A percentile compares a stretch with the other conserved stretches of the same genome.
phyloP scores from a whole-genome alignment of 1,140 invertebrate genomes.

The Lepidurus arcticus region DNA sequence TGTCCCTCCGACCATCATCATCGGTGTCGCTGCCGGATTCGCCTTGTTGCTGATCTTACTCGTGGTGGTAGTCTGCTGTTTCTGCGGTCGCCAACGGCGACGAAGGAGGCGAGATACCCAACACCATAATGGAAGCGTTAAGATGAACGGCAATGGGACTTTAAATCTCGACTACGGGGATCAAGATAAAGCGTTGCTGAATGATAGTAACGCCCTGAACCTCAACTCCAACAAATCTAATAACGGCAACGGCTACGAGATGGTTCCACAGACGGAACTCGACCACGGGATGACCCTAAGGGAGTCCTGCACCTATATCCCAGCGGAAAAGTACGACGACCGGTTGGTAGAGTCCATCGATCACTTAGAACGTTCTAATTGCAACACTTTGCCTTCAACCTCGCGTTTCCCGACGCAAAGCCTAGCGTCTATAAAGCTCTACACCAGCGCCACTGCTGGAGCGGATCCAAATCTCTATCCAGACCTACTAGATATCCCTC shows the following conservation, averaged over 20 bases:
- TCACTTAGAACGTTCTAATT: constrained; percentile 22
- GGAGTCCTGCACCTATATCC: constrained; percentile 28
- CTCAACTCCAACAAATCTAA: constrained; percentile 42
- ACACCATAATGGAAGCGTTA: constrained; percentile 27
- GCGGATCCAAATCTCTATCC: constrained; percentile 51
- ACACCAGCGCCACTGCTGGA: constrained; percentile 5
- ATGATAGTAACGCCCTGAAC: constrained; percentile 42
- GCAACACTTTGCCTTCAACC: constrained; percentile 30
- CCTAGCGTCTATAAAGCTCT: constrained; percentile 25
- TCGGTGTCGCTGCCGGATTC: constrained; percentile 29
- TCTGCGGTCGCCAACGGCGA: constrained; percentile 35
- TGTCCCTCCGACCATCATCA: constrained; percentile 24
- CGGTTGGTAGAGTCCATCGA: constrained; percentile 17
- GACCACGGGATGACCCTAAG: constrained; percentile 28
- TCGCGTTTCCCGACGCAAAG: constrained; percentile 42
- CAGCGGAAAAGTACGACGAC: constrained; percentile 30
- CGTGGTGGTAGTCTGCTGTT: constrained; percentile 40
- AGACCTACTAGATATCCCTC: constrained; percentile 69
- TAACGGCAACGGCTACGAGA: constrained; percentile 41
- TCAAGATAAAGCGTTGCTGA: constrained; percentile 74
- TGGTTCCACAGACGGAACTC: constrained; percentile 41
- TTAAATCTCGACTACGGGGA: constrained; percentile 64
- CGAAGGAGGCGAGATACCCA: constrained; percentile 29
- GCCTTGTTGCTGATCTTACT: constrained; percentile 39
- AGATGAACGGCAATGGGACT: constrained; percentile 49